Percentiles rank a stretch among this genome's conserved stretches.
Conservation (phyloP, 2,888 invertebrate species). For the Prosapia bicincta region DNA sequence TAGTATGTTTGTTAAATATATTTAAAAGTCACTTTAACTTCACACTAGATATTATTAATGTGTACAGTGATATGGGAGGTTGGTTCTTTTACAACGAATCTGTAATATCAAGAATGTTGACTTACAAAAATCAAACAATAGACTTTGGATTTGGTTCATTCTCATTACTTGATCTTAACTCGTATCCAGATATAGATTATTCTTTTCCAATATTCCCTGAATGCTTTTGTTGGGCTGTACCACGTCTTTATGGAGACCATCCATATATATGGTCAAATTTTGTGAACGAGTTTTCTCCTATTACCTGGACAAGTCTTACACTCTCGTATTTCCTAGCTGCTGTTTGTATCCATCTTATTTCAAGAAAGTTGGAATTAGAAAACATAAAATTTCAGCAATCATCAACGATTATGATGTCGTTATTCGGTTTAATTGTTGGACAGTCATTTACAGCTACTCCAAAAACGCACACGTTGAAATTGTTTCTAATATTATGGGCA, state of each 20-base stretch:
- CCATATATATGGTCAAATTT: constrained; percentile 8
- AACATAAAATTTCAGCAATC: not conserved
- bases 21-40: constrained; percentile 8
- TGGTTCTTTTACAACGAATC: constrained; percentile 19
- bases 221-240: constrained; percentile 16
- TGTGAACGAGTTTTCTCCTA: constrained; percentile 2
- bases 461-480: not conserved
- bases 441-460: constrained; percentile 3
- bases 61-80: not conserved
- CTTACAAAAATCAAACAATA: not conserved
- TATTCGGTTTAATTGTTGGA: not conserved
- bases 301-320: constrained; percentile 3
- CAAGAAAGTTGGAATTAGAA: not conserved
- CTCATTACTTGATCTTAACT: constrained; percentile 1
- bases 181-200: constrained; percentile 1
- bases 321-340: not conserved
- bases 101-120: not conserved
- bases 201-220: constrained; percentile 9
- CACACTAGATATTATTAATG: not conserved
- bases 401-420: not conserved
- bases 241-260: not conserved
- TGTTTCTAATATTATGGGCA: constrained; percentile 17
- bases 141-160: constrained; percentile 18
- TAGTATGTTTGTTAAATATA: not conserved
- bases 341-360: not conserved